A percentile compares a stretch with the other conserved stretches of the same genome.
phyloP scores from a whole-genome alignment of 64 coral and sea anemone genomes.

The Porites australiensis region DNA sequence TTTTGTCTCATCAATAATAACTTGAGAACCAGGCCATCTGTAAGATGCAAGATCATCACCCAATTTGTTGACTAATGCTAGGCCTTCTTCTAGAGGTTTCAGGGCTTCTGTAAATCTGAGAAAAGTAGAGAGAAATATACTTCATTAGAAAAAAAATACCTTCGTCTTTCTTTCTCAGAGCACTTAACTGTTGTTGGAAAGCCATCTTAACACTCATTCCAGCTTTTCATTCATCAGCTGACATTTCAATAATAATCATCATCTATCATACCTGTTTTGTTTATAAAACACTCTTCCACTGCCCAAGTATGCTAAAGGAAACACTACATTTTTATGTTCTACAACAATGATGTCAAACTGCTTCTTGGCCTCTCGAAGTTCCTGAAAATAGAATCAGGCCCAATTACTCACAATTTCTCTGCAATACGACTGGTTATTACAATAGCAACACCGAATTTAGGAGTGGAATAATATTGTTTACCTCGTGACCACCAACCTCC shows the following conservation, averaged over 20 bases:
- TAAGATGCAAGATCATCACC: slow-evolving; percentile 52
- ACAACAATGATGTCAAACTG: slow-evolving; percentile 83
- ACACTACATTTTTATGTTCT: slow-evolving; percentile 70
- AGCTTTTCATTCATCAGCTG: too few relatives aligned
- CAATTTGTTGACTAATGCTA: slow-evolving; percentile 73
- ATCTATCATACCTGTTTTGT: slow-evolving; percentile 75
- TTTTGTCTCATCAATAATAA: slow-evolving; percentile 79
- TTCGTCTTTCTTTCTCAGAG: background rate
- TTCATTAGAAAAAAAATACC: background rate
- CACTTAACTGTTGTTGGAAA: too few relatives aligned
- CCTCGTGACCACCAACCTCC: slow-evolving; percentile 69
- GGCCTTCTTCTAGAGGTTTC: slow-evolving; percentile 75
- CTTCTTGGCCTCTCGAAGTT: slow-evolving; percentile 72
- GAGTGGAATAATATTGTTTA: background rate
- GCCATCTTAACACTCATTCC: too few relatives aligned
- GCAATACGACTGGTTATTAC: too few relatives aligned
- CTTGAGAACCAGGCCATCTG: slow-evolving; percentile 74
- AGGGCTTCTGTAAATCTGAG: slow-evolving; percentile 82
- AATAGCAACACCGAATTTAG: too few relatives aligned
- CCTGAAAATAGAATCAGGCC: slow-evolving; percentile 48
- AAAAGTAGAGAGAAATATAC: background rate
- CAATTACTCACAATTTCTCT: too few relatives aligned
- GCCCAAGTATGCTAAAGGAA: slow-evolving; percentile 88
- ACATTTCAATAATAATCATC: too few relatives aligned
- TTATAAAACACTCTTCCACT: slow-evolving; percentile 78